Evolutionary conservation across 1,140 invertebrate species (phyloP).

Genomic region (Sesamia nonagrioides): DNA sequence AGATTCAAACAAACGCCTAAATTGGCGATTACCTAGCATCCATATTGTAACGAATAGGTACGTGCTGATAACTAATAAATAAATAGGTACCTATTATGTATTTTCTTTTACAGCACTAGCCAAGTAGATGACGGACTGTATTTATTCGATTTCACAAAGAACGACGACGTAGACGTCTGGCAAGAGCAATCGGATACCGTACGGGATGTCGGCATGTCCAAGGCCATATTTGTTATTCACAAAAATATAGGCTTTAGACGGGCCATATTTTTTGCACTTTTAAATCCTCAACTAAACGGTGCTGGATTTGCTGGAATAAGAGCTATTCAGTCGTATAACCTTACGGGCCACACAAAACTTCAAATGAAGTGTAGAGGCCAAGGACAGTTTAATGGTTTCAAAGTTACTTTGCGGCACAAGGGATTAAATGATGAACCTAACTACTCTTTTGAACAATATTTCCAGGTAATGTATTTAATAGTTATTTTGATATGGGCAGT

Average conservation of each 20-base stretch:
- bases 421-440: conserved; percentile 87
- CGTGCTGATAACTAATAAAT: too few species aligned
- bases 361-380: conserved; percentile 88
- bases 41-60: background rate
- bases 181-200: conserved; percentile 90
- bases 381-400: conserved; percentile 88
- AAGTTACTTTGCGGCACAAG: conserved; percentile 90
- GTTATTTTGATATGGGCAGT: background rate
- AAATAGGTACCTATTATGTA: background rate
- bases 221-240: conserved; percentile 88
- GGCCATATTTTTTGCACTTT: conserved; percentile 90
- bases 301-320: conserved; percentile 91
- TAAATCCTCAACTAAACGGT: conserved; percentile 91
- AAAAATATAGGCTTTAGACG: conserved; percentile 89
- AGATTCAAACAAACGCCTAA: too few species aligned
- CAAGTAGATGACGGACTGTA: conserved; percentile 53
- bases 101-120: conserved; percentile 25
- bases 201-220: conserved; percentile 90
- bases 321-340: conserved; percentile 81
- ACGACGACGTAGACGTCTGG: conserved; percentile 85
- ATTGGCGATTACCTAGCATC: too few species aligned
- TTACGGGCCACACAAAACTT: conserved; percentile 86
- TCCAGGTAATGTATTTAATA: conserved; percentile 81
- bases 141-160: conserved; percentile 81
- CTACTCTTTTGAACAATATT: conserved; percentile 90